Evolutionary conservation across 2,888 invertebrate genomes (phyloP).

Genomic region (Macrosoma leucophasiata): DNA sequence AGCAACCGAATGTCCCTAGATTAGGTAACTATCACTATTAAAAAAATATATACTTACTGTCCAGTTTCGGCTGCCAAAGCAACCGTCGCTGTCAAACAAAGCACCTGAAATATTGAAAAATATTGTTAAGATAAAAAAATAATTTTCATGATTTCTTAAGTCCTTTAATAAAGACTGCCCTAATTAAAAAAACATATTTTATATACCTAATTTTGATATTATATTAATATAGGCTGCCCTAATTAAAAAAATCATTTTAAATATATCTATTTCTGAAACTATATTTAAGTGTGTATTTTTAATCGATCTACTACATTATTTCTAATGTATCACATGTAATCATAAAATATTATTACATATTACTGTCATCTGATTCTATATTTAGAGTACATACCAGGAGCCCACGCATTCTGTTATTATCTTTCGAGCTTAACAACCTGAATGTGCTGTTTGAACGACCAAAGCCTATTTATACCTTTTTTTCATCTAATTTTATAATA

Average conservation of each 20-base stretch:
- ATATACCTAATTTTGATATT: no score
- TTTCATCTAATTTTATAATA: conserved; percentile 52
- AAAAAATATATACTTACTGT: conserved; percentile 30
- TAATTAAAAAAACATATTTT: no score
- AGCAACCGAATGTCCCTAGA: no score
- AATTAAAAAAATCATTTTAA: conserved; percentile 2
- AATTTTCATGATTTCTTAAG: no score
- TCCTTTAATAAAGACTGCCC: no score
- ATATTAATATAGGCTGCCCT: conserved; percentile 8
- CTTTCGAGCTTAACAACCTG: conserved; percentile 47
- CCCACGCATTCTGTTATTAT: conserved; percentile 56
- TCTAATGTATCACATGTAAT: no score
- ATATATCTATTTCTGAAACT: no score
- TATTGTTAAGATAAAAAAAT: conserved; percentile 1
- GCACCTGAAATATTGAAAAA: conserved; percentile 40
- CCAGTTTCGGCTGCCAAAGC: conserved; percentile 47
- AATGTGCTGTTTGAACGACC: conserved; percentile 54
- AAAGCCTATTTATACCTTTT: conserved; percentile 68
- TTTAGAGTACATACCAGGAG: conserved; percentile 49
- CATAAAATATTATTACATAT: no score
- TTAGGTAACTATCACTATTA: no score
- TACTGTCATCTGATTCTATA: conserved; percentile 7
- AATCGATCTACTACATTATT: conserved; percentile 6
- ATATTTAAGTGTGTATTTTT: conserved; percentile 2
- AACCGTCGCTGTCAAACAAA: conserved; percentile 47